These are phyloP conservation scores for Microhierax caerulescens DNA, from an alignment of 2,797 vertebrate species.

Conservation along the genomic window DNA sequence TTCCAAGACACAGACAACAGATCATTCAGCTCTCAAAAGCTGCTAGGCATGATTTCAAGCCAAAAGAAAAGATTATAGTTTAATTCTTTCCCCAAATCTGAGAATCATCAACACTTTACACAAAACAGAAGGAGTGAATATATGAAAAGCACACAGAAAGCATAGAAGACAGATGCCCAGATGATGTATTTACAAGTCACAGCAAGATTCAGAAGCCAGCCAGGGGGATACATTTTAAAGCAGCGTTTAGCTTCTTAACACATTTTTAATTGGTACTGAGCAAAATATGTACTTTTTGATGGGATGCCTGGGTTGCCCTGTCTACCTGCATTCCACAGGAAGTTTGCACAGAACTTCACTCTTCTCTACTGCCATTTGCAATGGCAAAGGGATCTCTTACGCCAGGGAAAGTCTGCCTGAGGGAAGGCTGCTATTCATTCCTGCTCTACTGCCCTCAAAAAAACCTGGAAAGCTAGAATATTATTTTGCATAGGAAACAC, in stretches of 20 bases:
- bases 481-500: neutral
- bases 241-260: neutral
- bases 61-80: neutral
- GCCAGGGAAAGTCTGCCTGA: neutral
- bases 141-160: neutral
- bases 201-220: neutral
- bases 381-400: neutral
- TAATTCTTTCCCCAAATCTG: neutral
- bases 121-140: neutral
- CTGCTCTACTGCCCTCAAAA: neutral
- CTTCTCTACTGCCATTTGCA: neutral
- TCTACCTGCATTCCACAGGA: neutral
- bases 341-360: neutral
- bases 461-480: neutral
- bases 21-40: neutral
- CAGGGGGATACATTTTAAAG: neutral
- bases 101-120: neutral
- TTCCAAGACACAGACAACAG: neutral
- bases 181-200: neutral
- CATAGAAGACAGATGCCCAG: neutral
- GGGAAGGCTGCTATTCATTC: neutral
- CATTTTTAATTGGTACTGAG: neutral
- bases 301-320: neutral
- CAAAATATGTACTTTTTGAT: neutral
- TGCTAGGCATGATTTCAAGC: neutral